Base-by-base conservation (phyloP, 2,797 vertebrate species). In the Dallia pectoralis region DNA sequence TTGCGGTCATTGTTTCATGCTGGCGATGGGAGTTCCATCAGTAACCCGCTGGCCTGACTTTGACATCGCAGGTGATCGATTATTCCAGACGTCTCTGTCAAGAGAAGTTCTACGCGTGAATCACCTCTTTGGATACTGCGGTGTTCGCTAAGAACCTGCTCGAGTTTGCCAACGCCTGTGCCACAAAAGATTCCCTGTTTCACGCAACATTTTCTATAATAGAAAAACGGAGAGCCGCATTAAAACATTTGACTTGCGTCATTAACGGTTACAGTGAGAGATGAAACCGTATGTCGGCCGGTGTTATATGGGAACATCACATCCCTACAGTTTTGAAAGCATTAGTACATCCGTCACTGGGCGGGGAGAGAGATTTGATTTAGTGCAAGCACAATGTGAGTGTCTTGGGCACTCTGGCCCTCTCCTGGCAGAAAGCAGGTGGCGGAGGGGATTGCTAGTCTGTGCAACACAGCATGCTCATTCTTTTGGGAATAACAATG, bases 391-490 rank as follows among this genome's bases (percentile, higher is more conserved):
- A 78, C 76, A 84, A 86, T 90, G 79, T 80, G 74, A 81, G 78
- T 71, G 73, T 47, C 63, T 64, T 27, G 18, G 51, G 71, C 78
- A 75, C 64, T 80, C 80, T 85, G 70, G 59, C 19, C 30, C 70
- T 85, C 78, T 79, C 80, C 74, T 77, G 72, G 78, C 81, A 73
- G 75, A 81, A 72, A 71, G 80, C 87, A 87, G 86, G 86, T 89
- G 89, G 85, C 81, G 76, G 71, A 80, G 74, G 81, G 81, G 84
- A 81, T 75, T 87, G 87, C 81, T 84, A 87, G 86, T 89, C 82
- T 79, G 81, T 81, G 74, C 84, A 71, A 79, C 76, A 83, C 85
- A 82, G 25, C 51, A 70, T 30, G 27, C 32, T 29, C 18, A 1
- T 56, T 56, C 53, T 61, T 19, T 71, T 18, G 71, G 76, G 71